Percentiles rank a stretch among this genome's conserved stretches.
These are phyloP conservation scores for Bovichtus diacanthus DNA, from an alignment of 2,797 vertebrate species.

Conservation along the genomic window DNA sequence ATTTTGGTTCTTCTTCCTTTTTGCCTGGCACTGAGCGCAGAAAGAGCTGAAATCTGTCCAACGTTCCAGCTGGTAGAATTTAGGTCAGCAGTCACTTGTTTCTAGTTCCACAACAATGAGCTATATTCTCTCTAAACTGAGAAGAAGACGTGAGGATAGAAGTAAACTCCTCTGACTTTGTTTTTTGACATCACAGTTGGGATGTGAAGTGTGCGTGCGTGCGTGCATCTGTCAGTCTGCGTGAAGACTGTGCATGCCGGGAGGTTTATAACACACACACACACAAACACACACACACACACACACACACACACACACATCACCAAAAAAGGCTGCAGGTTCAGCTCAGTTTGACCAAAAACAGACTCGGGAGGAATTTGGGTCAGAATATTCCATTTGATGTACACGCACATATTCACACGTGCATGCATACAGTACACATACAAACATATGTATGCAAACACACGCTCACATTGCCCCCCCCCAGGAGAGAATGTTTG, in stretches of 20 bases:
- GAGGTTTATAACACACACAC: conserved; percentile 24
- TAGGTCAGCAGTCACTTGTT: conserved; percentile 81
- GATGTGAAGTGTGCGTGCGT: conserved; percentile 8
- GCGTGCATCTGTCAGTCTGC: background rate
- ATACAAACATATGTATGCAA: conserved; percentile 50
- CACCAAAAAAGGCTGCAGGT: conserved; percentile 36
- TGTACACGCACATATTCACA: conserved; percentile 32
- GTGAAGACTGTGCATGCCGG: background rate
- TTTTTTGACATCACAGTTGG: conserved; percentile 22
- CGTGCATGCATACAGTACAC: conserved; percentile 30
- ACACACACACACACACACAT: conserved; percentile 18
- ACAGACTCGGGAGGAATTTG: conserved; percentile 66
- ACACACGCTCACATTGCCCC: conserved; percentile 51
- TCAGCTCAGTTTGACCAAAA: conserved; percentile 67
- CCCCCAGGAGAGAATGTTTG: conserved; percentile 79
- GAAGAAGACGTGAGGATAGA: conserved; percentile 35
- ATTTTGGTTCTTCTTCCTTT: conserved; percentile 53
- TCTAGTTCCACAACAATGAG: conserved; percentile 75
- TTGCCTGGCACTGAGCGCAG: conserved; percentile 53
- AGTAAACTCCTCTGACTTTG: conserved; percentile 27
- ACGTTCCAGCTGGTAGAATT: conserved; percentile 81
- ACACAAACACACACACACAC: conserved; percentile 15
- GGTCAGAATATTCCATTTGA: conserved; percentile 53
- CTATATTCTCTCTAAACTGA: conserved; percentile 58
- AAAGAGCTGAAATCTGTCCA: conserved; percentile 70